phyloP scores from a whole-genome alignment of 2,797 vertebrate species.

The Hozukius guyotensis region DNA sequence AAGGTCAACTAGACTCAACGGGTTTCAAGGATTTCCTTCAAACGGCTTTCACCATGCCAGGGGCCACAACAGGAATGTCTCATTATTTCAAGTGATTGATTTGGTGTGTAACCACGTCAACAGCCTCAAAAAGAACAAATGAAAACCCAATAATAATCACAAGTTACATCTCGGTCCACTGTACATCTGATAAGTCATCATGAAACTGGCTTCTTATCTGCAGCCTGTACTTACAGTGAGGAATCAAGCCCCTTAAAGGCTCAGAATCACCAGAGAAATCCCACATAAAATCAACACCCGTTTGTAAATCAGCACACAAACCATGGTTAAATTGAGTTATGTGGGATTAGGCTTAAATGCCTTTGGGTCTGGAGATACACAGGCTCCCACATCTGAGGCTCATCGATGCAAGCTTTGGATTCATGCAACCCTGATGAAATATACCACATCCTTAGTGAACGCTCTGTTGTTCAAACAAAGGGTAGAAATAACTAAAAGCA shows the following conservation, averaged over 20 bases:
- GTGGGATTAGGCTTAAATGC: constrained; percentile 41
- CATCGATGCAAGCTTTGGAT: constrained; percentile 29
- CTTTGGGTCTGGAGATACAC: constrained; percentile 15
- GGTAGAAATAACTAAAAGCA: background rate
- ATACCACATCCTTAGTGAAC: background rate
- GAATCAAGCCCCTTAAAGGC: constrained; percentile 25
- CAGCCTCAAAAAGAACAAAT: background rate
- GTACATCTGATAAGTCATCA: constrained; percentile 32
- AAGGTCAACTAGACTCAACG: constrained; percentile 12
- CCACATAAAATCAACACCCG: constrained; percentile 23
- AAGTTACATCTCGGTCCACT: background rate
- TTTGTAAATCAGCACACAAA: constrained; percentile 15
- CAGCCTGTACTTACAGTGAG: constrained; percentile 10
- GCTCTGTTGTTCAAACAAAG: constrained; percentile 18
- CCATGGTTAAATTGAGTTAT: constrained; percentile 1
- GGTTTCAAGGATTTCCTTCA: constrained; percentile 21
- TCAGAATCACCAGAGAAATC: constrained; percentile 19
- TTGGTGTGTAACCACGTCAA: background rate
- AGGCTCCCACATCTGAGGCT: constrained; percentile 23
- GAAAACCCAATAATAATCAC: background rate
- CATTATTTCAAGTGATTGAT: background rate
- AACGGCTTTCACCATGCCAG: constrained; percentile 24
- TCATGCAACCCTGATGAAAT: constrained; percentile 47
- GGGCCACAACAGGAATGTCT: background rate
- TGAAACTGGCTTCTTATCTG: constrained; percentile 15